A percentile compares a stretch with the other conserved stretches of the same genome.
These are phyloP conservation scores for Erythrocercus mccallii DNA, from an alignment of 2,113 vertebrate genomes.

Conservation along the genomic window DNA sequence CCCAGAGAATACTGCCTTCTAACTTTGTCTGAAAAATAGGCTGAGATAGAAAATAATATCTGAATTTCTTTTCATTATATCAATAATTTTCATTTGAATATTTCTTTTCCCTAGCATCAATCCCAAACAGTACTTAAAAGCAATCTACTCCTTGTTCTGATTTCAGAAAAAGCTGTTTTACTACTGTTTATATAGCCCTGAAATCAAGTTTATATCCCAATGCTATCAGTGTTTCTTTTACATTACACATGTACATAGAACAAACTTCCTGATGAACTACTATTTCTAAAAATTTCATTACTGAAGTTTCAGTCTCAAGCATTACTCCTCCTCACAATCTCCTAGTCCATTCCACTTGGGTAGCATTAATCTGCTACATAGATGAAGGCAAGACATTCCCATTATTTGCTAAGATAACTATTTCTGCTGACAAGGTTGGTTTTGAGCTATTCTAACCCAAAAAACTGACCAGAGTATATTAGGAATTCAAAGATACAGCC, in stretches of 20 bases:
- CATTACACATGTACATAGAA: neutral
- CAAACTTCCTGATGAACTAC: slow-evolving; percentile 1
- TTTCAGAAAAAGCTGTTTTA: slow-evolving; percentile 47
- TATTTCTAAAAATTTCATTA: slow-evolving; percentile 27
- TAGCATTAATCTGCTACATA: slow-evolving; percentile 50
- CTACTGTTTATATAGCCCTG: neutral
- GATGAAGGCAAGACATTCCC: slow-evolving; percentile 32
- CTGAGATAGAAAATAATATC: neutral
- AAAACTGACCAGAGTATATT: neutral
- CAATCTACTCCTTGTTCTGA: neutral
- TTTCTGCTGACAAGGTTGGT: slow-evolving; percentile 56
- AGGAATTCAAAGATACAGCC: neutral
- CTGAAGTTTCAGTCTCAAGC: slow-evolving; percentile 50
- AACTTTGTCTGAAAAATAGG: neutral
- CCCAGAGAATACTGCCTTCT: neutral
- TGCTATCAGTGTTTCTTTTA: slow-evolving; percentile 42
- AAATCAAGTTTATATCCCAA: slow-evolving; percentile 20
- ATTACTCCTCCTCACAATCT: slow-evolving; percentile 46
- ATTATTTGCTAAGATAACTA: slow-evolving; percentile 57
- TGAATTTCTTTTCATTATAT: neutral
- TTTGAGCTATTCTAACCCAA: slow-evolving; percentile 25
- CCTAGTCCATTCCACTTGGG: slow-evolving; percentile 1
- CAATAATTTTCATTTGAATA: slow-evolving; percentile 28
- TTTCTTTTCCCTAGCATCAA: slow-evolving; percentile 14
- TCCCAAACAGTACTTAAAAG: slow-evolving; percentile 14